These are phyloP conservation scores for Stylophora pistillata DNA, from an alignment of 64 coral and sea anemone genomes.

Conservation along the genomic window DNA sequence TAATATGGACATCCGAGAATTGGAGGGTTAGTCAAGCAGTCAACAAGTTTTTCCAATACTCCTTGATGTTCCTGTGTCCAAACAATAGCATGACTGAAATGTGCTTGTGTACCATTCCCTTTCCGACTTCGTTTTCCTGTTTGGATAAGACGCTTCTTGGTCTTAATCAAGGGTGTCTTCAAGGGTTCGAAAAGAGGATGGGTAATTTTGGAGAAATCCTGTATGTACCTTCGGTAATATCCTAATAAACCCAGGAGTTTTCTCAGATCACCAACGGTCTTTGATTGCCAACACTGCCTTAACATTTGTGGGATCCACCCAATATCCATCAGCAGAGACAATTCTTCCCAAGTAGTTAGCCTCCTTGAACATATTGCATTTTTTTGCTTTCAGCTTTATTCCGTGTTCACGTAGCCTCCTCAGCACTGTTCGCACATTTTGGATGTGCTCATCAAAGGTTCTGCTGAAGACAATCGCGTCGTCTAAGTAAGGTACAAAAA, in stretches of 20 bases:
- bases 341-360: conserved; percentile 12
- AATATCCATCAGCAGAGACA: conserved; percentile 27
- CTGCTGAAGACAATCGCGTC: conserved; percentile 37
- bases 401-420: not conserved
- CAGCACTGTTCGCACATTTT: not conserved
- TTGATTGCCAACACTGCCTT: not conserved
- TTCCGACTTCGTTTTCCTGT: not conserved
- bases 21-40: not conserved
- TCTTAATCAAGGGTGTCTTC: not conserved
- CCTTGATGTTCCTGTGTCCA: conserved; percentile 31
- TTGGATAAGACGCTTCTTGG: not conserved
- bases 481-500: too few relatives aligned
- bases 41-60: conserved; percentile 13
- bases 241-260: not conserved
- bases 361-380: conserved; percentile 8
- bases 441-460: conserved; percentile 32
- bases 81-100: not conserved
- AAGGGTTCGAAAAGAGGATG: conserved; percentile 10
- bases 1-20: conserved; percentile 11
- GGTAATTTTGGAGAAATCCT: conserved; percentile 2
- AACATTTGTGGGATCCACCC: not conserved
- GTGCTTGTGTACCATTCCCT: not conserved
- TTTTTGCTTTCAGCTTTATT: not conserved
- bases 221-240: not conserved
- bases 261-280: not conserved